A percentile compares a stretch with the other conserved stretches of the same genome.
Conservation (phyloP, 2,113 vertebrate genomes). For the Scartelaos histophorus region DNA sequence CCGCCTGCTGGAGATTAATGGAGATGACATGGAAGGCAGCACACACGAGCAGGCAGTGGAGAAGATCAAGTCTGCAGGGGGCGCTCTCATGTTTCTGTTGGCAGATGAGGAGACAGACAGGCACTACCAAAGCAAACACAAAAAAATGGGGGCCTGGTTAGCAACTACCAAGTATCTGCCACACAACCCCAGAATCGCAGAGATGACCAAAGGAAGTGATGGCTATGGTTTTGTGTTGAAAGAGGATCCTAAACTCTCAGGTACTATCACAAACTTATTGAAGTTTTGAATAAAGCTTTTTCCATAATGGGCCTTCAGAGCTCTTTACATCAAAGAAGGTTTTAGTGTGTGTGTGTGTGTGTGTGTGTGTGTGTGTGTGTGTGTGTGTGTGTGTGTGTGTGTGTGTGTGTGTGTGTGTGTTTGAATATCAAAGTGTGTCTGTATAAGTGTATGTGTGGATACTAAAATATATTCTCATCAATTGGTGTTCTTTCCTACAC, state of each 20-base stretch:
- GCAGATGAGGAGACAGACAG: slow-evolving; percentile 81
- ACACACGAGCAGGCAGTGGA: slow-evolving; percentile 83
- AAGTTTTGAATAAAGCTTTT: too few relatives aligned
- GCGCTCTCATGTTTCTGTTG: slow-evolving; percentile 82
- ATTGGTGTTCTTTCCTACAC: too few relatives aligned
- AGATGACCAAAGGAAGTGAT: slow-evolving; percentile 76
- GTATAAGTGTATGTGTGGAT: too few relatives aligned
- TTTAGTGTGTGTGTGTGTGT: too few relatives aligned
- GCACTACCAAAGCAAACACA: slow-evolving; percentile 71
- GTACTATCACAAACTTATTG: slow-evolving; percentile 30
- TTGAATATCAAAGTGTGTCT: too few relatives aligned
- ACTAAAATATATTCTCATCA: too few relatives aligned
- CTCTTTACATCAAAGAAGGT: too few relatives aligned
- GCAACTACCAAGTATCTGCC: slow-evolving; percentile 82
- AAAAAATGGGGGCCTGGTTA: slow-evolving; percentile 66
- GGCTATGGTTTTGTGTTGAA: slow-evolving; percentile 89
- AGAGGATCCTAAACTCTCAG: slow-evolving; percentile 59
- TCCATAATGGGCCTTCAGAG: too few relatives aligned
- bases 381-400: too few relatives aligned
- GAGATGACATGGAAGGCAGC: slow-evolving; percentile 80
- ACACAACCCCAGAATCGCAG: slow-evolving; percentile 76
- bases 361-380: too few relatives aligned
- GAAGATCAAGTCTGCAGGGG: slow-evolving; percentile 82
- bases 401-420: too few relatives aligned
- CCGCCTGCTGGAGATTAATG: slow-evolving; percentile 88